Percentiles rank a stretch among this genome's conserved stretches.
These are phyloP conservation scores for Rhineura floridana DNA, from an alignment of 2,113 vertebrate species.

Conservation along the genomic window DNA sequence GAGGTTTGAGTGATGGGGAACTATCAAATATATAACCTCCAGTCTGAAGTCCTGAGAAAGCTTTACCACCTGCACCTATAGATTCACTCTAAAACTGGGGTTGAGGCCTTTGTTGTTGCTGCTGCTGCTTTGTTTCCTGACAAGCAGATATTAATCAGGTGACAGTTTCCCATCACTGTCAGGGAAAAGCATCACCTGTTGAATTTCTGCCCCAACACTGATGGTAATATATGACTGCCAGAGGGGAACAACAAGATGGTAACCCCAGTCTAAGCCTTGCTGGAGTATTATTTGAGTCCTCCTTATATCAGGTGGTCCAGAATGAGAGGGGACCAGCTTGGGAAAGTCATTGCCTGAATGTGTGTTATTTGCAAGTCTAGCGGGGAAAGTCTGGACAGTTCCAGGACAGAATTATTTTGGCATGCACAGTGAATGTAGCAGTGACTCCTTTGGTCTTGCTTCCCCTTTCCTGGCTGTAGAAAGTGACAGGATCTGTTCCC, in stretches of 20 bases:
- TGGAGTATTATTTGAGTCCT: background rate
- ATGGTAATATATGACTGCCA: background rate
- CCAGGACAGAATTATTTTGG: background rate
- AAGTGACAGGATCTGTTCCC: background rate
- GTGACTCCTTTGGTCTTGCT: background rate
- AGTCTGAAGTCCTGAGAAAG: background rate
- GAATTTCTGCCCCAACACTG: background rate
- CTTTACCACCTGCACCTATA: background rate
- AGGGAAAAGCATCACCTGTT: background rate
- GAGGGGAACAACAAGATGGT: background rate
- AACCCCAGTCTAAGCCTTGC: background rate
- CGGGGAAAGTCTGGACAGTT: background rate
- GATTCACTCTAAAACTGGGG: background rate
- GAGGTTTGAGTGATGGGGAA: background rate
- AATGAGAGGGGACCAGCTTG: background rate
- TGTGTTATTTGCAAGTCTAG: background rate
- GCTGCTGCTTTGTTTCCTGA: background rate
- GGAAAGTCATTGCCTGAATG: background rate
- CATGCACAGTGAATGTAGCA: background rate
- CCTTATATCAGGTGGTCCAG: too few relatives aligned
- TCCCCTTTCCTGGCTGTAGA: too few relatives aligned
- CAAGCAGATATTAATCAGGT: background rate
- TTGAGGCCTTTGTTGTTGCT: background rate
- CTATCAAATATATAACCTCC: background rate
- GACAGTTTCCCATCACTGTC: background rate